Base-by-base conservation (phyloP, 2,888 invertebrate genomes). In the Himalopsyche tibetana region DNA sequence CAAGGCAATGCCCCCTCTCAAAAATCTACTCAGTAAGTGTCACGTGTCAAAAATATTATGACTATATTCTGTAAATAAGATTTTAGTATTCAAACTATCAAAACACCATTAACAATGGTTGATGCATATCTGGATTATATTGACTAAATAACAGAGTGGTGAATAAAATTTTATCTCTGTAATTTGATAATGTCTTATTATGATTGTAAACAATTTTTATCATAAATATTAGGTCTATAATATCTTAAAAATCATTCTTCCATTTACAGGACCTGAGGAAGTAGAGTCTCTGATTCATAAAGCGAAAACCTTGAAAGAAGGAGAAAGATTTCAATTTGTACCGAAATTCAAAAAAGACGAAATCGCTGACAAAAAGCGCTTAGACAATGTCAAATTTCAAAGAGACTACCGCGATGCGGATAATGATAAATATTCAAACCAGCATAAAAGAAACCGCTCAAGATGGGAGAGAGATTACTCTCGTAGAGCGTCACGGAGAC, bases 1-100 rank as follows among this genome's bases (percentile, higher is more conserved):
- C 28, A 82, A 80, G 82, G 28, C 86, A 19, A 93, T 93, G 93
- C 93, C 93, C 0, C 93, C 93, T 0, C 93, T 93, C 80, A 93
- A 93, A 87, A 91, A 92, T 0, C 92, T 93, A 86, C 90, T 93
- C 82, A 92, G 93, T 93, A 90, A 89, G 91, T 90, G 56, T 82
- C 12, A 15, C 11, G 63, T 17, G 45, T 79, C 82, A 45, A 15
- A 15, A 3, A 51, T 45, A 51, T 51, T 15, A 51, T 51, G 4
- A 15, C 4, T 4, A 15, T 45, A 45, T 5, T 2, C 40, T 6
- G 40, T 40, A 40, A 40, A 40, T 40, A 40, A 40, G 40, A 6
- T 40, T 40, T 40, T 40, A 45, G 9, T 45, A 9, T 45, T 51
- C 4, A 51, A 0, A 51, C 51, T 45, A 45, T 11, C 45, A 45